Percentiles rank a stretch among this genome's conserved stretches.
phyloP scores from a whole-genome alignment of 1,140 invertebrate genomes.

The Drosophila grimshawi region DNA sequence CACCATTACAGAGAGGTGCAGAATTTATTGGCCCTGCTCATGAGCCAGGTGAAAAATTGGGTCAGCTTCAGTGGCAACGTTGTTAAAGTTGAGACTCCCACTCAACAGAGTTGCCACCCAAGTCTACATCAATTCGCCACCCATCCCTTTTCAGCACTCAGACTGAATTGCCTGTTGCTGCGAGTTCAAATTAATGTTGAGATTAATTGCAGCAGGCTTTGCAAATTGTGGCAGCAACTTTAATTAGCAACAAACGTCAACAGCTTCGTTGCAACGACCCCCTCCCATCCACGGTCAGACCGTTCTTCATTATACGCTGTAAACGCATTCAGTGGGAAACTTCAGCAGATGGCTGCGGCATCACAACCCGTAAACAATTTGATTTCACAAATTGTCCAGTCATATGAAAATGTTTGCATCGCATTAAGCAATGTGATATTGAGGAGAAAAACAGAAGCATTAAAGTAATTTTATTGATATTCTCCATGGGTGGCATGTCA shows the following conservation, averaged over 20 bases:
- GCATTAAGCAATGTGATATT: neutral
- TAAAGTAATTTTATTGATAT: neutral
- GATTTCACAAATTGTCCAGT: neutral
- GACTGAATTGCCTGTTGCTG: constrained; percentile 29
- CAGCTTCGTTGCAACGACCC: constrained; percentile 4
- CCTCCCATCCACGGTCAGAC: neutral
- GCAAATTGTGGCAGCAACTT: constrained; percentile 28
- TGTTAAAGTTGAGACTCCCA: constrained; percentile 18
- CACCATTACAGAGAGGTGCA: constrained; percentile 17
- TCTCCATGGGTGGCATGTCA: no score
- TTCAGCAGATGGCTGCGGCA: neutral
- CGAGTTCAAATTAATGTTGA: constrained; percentile 72
- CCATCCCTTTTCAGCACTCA: neutral
- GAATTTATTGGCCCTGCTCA: constrained; percentile 60
- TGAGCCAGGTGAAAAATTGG: constrained; percentile 58
- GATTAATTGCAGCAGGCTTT: constrained; percentile 62
- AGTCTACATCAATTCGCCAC: neutral
- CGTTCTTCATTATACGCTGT: no score
- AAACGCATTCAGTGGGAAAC: neutral
- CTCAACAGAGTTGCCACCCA: neutral
- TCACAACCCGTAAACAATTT: neutral
- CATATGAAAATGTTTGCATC: constrained; percentile 7
- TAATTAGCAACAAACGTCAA: constrained; percentile 47
- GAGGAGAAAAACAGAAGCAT: neutral
- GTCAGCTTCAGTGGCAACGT: constrained; percentile 41